phyloP scores from a whole-genome alignment of 2,888 invertebrate species.

The Mylabris sibirica region DNA sequence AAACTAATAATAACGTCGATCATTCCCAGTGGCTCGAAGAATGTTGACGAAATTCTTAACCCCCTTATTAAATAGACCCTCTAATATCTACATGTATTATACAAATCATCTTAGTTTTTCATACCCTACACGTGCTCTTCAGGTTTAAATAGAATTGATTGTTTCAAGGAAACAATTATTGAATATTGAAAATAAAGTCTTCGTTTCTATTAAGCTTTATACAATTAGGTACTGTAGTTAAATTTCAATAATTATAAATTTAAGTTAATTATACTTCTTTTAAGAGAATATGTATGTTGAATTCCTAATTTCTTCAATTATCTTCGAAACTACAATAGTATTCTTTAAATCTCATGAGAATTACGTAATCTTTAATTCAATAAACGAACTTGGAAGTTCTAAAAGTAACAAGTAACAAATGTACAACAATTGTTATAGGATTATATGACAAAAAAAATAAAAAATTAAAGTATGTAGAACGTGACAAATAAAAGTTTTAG shows the following conservation, averaged over 20 bases:
- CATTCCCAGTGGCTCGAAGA: too few species aligned
- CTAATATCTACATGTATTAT: too few species aligned
- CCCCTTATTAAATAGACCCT: too few species aligned
- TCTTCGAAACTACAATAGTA: not conserved
- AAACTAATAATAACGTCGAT: too few species aligned
- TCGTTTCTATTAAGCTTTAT: not conserved
- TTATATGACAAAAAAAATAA: not conserved
- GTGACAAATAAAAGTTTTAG: not conserved
- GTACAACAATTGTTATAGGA: not conserved
- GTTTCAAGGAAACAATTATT: too few species aligned
- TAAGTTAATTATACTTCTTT: not conserved
- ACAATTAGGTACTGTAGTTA: not conserved
- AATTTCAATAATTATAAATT: conserved; percentile 2
- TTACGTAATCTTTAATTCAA: not conserved
- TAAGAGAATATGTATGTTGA: not conserved
- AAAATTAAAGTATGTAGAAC: too few species aligned
- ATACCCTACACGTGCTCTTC: too few species aligned
- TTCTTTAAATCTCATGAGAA: not conserved
- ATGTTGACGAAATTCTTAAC: too few species aligned
- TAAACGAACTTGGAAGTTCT: not conserved
- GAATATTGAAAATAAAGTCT: too few species aligned
- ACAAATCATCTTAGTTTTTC: too few species aligned
- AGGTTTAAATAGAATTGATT: too few species aligned
- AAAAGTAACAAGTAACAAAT: not conserved
- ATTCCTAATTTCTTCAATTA: not conserved